Evolutionary conservation across 2,113 vertebrate species (phyloP), one percentile per base, ranked within the genome.

Genomic region (Tretioscincus oriximinensis): DNA sequence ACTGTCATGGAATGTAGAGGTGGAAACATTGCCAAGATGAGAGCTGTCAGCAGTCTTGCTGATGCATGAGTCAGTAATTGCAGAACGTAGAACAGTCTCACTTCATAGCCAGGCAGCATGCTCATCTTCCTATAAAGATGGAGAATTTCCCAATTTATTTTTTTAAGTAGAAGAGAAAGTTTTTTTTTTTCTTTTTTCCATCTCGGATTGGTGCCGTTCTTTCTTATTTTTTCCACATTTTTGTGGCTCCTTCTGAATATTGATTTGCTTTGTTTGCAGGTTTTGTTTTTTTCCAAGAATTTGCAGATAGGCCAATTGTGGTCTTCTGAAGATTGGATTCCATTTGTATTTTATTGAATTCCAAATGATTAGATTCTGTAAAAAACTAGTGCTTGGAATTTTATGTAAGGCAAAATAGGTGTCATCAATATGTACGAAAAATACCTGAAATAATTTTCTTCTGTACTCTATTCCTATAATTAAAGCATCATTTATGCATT

Each of bases 21-120:
- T 26, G 51, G 2, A 51, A 9, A 51, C 51, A 18, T 58, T 47
- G 81, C 61, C 70, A 73, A 72, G 80, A 76, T 60, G 63, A 83
- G 35, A 26, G 67, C 54, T 51, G 7, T 65, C 69, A 66, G 31
- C 14, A 28, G 73, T 66, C 28, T 3, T 60, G 73, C 58, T n/a
- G 24, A 10, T n/a, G 76, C 12, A 70, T 73, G 81, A 83, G 29
- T 83, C 81, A 78, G 81, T 47, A 22, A 66, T 73, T n/a, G 47
- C 31, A 45, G 47, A 76, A 66, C 58, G 24, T 20, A 47, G 61
- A 73, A 77, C 47, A 54, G 61, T 14, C 76, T 58, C 47, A 45
- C 29, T 69, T 67, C 29, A 65, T 22, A 64, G 21, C 61, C 47
- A 24, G 31, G 26, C 24, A 11, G 69, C 69, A 31, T 26, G 29